Base-by-base conservation (phyloP, 2,888 invertebrate species). In the Heterodera filipjevi region DNA sequence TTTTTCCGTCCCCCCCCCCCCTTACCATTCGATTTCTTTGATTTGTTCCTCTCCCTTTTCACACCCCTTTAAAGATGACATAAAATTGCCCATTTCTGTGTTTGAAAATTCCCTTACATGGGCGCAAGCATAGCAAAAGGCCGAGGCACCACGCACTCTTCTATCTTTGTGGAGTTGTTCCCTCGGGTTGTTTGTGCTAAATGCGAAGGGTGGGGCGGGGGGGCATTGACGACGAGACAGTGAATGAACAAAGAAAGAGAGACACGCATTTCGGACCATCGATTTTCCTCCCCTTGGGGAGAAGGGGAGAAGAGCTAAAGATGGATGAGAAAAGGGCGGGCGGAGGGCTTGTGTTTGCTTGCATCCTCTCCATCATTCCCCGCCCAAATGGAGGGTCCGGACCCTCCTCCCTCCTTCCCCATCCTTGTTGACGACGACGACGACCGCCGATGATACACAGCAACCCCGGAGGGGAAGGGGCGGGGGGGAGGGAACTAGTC, bases 361-460 rank as follows among this genome's bases (percentile, higher is more conserved):
- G 22, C 59, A 22, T 59, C 59, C 59, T n/a, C 12, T n/a, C 27
- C 59, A 59, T 27, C 59, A 59, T 59, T 59, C 27, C 0, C 59
- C 59, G 22, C 59, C 10, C 53, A 3, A 22, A 16, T 8, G 59
- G 59, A 59, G 59, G 5, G 59, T 59, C 59, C 59, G n/a, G 59
- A 59, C 59, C 8, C 8, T 10, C 59, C 59, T 12, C 59, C n/a
- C 12, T 27, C 59, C n/a, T 6, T 22, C 59, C 59, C 59, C 59
- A 22, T 59, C 59, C 59, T 59, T 59, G 59, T 59, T 59, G 59
- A 27, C 59, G 59, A 59, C 59, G 59, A 59, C 59, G n/a, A 59
- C 59, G 59, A 59, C 59, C n/a, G n/a, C 59, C 59, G 16, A 49
- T 59, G 59, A 59, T 59, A 59, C 59, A 59, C 59, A 59, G 16